phyloP scores from a whole-genome alignment of 2,888 invertebrate genomes.

The Hesperia comma region DNA sequence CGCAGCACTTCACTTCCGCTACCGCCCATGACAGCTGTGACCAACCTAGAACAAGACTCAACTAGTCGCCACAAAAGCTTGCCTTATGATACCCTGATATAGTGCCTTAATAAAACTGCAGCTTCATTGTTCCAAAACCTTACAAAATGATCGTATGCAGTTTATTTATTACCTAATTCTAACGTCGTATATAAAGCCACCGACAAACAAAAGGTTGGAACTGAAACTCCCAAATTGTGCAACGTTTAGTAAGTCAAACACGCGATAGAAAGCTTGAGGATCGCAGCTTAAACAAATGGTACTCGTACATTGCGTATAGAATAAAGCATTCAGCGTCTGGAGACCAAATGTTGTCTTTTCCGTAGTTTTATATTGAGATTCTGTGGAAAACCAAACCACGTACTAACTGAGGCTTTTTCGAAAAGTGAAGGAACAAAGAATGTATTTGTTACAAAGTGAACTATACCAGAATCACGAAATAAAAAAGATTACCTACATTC shows the following conservation, averaged over 20 bases:
- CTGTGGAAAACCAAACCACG: not conserved
- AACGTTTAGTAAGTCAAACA: constrained; percentile 1
- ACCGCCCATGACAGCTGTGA: too few relatives aligned
- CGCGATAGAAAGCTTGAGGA: not conserved
- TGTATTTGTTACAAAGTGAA: not conserved
- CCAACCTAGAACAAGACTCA: too few relatives aligned
- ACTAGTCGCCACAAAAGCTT: too few relatives aligned
- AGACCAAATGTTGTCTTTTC: not conserved
- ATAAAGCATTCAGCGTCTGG: not conserved
- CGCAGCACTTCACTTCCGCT: too few relatives aligned
- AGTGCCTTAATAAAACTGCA: too few relatives aligned
- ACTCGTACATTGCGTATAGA: not conserved
- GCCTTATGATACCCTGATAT: too few relatives aligned
- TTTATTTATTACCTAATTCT: not conserved
- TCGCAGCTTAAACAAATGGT: not conserved
- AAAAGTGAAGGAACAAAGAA: not conserved
- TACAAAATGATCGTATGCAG: too few relatives aligned
- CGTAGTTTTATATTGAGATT: not conserved
- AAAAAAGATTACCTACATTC: too few relatives aligned
- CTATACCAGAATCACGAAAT: not conserved
- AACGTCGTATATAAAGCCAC: not conserved
- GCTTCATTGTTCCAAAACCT: too few relatives aligned
- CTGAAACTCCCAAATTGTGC: not conserved
- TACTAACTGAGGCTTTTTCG: not conserved
- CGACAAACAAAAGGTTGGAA: not conserved